Evolutionary conservation across 2,797 vertebrate genomes (phyloP).

Genomic region (Agapornis canus): DNA sequence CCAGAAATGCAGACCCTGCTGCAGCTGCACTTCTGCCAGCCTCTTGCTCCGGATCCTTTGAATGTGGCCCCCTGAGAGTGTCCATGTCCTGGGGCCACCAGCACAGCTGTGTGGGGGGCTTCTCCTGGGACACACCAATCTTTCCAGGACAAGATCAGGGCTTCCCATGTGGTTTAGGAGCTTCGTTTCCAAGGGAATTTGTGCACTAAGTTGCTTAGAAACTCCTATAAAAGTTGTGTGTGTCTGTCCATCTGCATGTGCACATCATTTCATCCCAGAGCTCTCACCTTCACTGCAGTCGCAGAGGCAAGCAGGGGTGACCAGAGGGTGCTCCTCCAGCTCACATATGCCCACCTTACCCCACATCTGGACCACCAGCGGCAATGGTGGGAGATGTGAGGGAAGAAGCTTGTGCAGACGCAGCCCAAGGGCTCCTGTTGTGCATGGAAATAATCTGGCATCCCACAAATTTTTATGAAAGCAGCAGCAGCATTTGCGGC

Average conservation of each 20-base stretch:
- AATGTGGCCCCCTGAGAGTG: fast-evolving
- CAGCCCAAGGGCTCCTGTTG: not conserved
- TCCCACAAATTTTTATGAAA: not conserved
- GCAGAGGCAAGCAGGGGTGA: not conserved
- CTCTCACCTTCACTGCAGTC: not conserved
- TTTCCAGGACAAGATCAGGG: not conserved
- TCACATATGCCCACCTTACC: not conserved
- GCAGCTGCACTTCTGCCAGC: not conserved
- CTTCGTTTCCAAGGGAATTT: not conserved
- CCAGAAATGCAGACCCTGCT: not conserved
- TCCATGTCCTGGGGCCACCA: fast-evolving
- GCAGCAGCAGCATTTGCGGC: not conserved
- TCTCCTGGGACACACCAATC: fast-evolving
- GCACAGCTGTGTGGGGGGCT: fast-evolving
- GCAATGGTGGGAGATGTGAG: not conserved
- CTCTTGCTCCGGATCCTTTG: fast-evolving
- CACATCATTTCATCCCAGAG: no score
- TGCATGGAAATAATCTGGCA: constrained; percentile 1
- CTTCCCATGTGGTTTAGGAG: not conserved
- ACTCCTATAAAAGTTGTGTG: not conserved
- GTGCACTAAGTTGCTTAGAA: not conserved
- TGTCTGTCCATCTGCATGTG: fast-evolving
- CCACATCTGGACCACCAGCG: not conserved
- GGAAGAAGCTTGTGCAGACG: not conserved
- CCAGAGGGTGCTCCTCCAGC: not conserved